Conservation (phyloP, 2,113 vertebrate genomes). For the Terrapene triunguis region DNA sequence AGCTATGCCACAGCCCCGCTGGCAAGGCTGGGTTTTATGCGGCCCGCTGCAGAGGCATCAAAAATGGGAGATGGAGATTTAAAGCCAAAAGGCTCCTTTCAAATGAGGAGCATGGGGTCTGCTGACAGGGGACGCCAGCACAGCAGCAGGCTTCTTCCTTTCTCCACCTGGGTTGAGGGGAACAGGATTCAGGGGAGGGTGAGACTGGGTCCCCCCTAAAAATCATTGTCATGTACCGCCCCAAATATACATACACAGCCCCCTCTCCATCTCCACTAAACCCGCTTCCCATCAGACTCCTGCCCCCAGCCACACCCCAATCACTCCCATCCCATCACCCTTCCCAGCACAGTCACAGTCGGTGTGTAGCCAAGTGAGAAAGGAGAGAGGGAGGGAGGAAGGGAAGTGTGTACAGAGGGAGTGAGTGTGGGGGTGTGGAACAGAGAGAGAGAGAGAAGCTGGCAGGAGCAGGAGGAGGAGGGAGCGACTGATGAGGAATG, state of each 20-base stretch:
- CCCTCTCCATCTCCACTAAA: background rate
- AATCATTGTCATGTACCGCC: background rate
- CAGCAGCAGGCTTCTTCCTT: background rate
- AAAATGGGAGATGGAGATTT: background rate
- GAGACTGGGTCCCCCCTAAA: background rate
- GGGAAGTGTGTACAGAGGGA: background rate
- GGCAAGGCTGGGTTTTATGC: background rate
- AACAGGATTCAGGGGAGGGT: too few relatives aligned
- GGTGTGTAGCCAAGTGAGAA: background rate
- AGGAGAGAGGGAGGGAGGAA: background rate
- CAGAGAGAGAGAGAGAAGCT: background rate
- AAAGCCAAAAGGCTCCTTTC: background rate
- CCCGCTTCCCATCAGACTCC: background rate
- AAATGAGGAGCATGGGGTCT: background rate
- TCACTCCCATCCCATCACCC: background rate
- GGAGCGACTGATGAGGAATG: constrained; percentile 39
- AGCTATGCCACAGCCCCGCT: background rate
- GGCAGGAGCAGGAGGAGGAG: background rate
- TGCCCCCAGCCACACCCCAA: background rate
- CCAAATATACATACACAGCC: background rate
- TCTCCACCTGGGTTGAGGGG: background rate
- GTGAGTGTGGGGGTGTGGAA: background rate
- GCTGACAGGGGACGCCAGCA: background rate
- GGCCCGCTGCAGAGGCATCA: background rate
- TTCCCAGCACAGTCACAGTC: background rate